Conservation (phyloP, 2,797 vertebrate species). For the Dendrocincla fuliginosa region DNA sequence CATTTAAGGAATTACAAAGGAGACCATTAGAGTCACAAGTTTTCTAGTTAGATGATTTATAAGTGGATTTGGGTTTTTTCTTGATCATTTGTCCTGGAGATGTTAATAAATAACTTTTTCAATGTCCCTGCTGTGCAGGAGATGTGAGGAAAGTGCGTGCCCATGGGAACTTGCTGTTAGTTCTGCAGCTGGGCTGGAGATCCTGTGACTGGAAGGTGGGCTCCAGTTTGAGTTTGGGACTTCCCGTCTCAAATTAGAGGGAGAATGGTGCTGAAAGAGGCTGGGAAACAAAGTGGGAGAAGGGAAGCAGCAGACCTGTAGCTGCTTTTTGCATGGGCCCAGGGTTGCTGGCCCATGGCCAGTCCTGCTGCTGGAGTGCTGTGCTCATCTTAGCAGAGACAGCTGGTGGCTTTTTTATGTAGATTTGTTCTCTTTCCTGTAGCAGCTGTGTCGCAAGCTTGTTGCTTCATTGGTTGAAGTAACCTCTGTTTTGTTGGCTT, state of each 20-base stretch:
- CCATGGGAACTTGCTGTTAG: background rate
- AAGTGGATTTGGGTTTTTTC: slow-evolving; percentile 11
- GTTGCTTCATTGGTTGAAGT: background rate
- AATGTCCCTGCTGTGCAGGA: background rate
- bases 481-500: background rate
- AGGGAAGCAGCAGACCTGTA: background rate
- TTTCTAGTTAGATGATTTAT: slow-evolving; percentile 32
- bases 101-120: slow-evolving; percentile 48
- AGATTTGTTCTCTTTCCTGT: background rate
- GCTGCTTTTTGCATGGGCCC: background rate
- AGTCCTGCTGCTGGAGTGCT: background rate
- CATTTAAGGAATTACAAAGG: slow-evolving; percentile 5
- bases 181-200: background rate
- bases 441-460: background rate
- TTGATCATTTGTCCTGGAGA: background rate
- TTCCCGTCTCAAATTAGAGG: background rate
- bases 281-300: fast-evolving
- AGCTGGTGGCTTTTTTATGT: background rate
- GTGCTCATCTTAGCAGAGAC: background rate
- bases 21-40: background rate
- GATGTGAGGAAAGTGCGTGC: background rate
- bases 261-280: background rate
- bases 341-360: background rate
- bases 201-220: background rate
- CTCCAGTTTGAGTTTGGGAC: background rate